These are phyloP conservation scores for Rhea pennata DNA, from an alignment of 2,113 vertebrate genomes.

Conservation along the genomic window DNA sequence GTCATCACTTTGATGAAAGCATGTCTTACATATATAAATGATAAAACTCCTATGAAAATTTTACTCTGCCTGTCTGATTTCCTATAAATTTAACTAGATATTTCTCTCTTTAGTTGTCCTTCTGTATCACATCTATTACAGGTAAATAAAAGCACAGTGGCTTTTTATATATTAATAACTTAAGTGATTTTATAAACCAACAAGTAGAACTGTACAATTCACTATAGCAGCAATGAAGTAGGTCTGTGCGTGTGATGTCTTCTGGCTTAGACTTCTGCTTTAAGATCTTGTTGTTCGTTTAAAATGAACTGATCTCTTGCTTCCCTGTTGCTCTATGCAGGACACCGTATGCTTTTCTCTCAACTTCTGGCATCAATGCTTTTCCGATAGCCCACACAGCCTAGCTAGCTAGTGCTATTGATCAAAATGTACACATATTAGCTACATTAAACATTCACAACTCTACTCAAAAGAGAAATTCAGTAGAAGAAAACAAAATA, in stretches of 20 bases:
- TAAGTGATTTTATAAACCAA: slow-evolving; percentile 10
- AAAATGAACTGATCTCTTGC: slow-evolving; percentile 9
- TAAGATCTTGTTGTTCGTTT: background rate
- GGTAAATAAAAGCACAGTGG: slow-evolving; percentile 50
- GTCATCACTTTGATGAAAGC: background rate
- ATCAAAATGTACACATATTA: background rate
- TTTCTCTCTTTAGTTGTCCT: slow-evolving; percentile 30
- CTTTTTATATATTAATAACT: slow-evolving; percentile 16
- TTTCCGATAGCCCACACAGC: background rate
- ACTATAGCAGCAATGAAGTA: background rate
- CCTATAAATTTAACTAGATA: slow-evolving; percentile 22
- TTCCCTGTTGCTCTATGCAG: background rate
- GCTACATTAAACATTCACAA: background rate
- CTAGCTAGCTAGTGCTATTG: background rate
- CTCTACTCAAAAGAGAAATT: background rate
- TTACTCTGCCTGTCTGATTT: slow-evolving; percentile 20
- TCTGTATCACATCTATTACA: slow-evolving; percentile 17
- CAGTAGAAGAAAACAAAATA: background rate
- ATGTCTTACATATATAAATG: slow-evolving; percentile 17
- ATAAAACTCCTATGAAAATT: slow-evolving; percentile 40
- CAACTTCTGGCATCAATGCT: background rate
- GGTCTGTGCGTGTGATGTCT: background rate
- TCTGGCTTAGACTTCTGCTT: slow-evolving; percentile 4
- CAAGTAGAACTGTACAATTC: background rate
- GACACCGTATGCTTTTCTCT: background rate